Evolutionary conservation across 2,113 vertebrate genomes (phyloP).

Genomic region (Echinops telfairi): DNA sequence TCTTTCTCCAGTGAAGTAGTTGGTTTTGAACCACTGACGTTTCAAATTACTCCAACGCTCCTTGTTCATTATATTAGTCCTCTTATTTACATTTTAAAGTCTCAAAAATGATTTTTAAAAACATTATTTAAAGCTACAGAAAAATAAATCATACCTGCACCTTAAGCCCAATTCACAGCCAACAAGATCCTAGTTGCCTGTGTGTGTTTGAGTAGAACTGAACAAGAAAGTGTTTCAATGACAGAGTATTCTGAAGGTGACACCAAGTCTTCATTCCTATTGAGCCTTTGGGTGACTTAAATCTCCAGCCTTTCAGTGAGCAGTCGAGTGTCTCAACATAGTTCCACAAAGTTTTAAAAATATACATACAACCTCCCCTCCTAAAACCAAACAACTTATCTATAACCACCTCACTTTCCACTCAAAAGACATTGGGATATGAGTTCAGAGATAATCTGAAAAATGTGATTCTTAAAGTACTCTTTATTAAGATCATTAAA

Average conservation of each 20-base stretch:
- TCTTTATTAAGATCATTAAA: constrained; percentile 99
- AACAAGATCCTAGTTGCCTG: not conserved
- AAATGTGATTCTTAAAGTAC: constrained; percentile 87
- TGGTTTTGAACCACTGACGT: too few species aligned
- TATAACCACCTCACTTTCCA: not conserved
- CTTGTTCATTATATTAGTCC: not conserved
- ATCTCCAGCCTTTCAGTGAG: not conserved
- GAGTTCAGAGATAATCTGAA: constrained; percentile 65
- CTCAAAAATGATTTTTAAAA: not conserved
- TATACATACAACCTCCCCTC: not conserved
- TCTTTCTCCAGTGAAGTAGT: too few species aligned
- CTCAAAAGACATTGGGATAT: constrained; percentile 38
- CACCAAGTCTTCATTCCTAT: not conserved
- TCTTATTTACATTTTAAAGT: constrained; percentile 40
- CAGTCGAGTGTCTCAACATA: too few species aligned
- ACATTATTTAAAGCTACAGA: not conserved
- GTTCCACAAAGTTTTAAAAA: constrained; percentile 34
- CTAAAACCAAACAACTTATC: not conserved
- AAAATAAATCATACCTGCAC: not conserved
- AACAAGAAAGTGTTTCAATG: not conserved
- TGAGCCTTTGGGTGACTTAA: not conserved
- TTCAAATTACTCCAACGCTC: too few species aligned
- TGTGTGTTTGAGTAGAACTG: not conserved
- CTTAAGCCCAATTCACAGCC: not conserved
- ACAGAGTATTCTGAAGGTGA: not conserved